Base-by-base conservation (phyloP, 2,797 vertebrate species). In the Sardinella longiceps region DNA sequence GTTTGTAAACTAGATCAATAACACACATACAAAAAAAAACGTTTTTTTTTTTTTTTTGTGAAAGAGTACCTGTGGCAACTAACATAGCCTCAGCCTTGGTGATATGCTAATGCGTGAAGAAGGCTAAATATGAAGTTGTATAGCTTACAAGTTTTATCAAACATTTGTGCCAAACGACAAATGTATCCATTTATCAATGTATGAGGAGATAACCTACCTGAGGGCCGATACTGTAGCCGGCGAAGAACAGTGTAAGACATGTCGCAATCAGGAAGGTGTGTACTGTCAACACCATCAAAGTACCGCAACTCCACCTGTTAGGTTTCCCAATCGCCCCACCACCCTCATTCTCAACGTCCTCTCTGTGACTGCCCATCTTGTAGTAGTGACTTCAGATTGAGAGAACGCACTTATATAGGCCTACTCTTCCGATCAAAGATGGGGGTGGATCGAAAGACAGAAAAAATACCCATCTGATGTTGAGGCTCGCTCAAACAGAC, bases 381-480 rank as follows among this genome's bases (percentile, higher is more conserved):
- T 43, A 20, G 37, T 43, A 23, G 20, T 77, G 70, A 77, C 15
- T 15, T 9, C 33, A 77, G 15, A 43, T 23, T 7, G 39, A 7
- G 33, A 43, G 15, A 0, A 9, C 20, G 37, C 18, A 37, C 33
- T 77, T 77, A 39, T 43, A 20, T 20, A 53, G 18, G n/a, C n/a
- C n/a, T n/a, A n/a, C n/a, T 53, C 51, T 7, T 43, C 37, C 70
- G 14, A 70, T 70, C 63, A 70, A 33, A 70, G 87, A 88, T 86
- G 88, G 86, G 82, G 83, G 83, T 84, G 86, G 84, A 87, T 82
- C 83, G 81, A 90, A 86, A 89, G 85, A 82, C 74, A 37, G 20
- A 20, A 77, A 83, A 90, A 90, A 89, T 83, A 85, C 88, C 89
- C 87, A 83, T 84, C 82, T 74, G 80, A 86, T 39, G 81, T 70